Base-by-base conservation (phyloP, 1,140 invertebrate species). In the Megalopta genalis region DNA sequence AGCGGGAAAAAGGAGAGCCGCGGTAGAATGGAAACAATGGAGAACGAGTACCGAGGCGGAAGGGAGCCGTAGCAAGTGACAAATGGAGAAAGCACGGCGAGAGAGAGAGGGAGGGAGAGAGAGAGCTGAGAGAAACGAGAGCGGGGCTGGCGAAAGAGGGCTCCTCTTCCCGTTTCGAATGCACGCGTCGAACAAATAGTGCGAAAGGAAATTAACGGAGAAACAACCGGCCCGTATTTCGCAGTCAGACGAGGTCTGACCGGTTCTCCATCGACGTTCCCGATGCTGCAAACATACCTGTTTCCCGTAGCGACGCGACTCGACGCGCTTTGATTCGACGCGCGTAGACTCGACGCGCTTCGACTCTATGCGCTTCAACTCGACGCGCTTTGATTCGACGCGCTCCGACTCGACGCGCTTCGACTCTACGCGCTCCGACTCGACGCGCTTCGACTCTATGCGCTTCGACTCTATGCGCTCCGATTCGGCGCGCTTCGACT, bases 121-220 rank as follows among this genome's bases (percentile, higher is more conserved):
- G 54, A n/a, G 0, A 32, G 8, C 18, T 6, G n/a, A 54, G 27
- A 8, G 8, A 9, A 7, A 18, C n/a, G n/a, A n/a, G n/a, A n/a
- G n/a, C n/a, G n/a, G n/a, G 42, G 21, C 14, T 12, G 21, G 8
- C 32, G 32, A 32, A 32, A 32, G 42, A 10, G 14, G 10, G 10
- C 42, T 46, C 42, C 42, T 46, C 42, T 46, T 46, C 42, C 39
- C 42, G 42, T 46, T 46, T 69, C 54, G 54, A 69, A 60, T 60
- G 54, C 57, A 49, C 37, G 39, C 54, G 27, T 16, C 75, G 75
- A 46, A 63, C 66, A 76, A 77, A 77, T 62, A 70, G n/a, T 5
- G 42, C 32, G 67, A 63, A 46, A n/a, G 67, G 67, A 77, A 77
- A 77, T 77, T 77, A 77, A 77, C 67, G 27, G 75, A 46, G 67